phyloP scores from a whole-genome alignment of 35 echinoderm and acorn worm species.

The Anneissia japonica region DNA sequence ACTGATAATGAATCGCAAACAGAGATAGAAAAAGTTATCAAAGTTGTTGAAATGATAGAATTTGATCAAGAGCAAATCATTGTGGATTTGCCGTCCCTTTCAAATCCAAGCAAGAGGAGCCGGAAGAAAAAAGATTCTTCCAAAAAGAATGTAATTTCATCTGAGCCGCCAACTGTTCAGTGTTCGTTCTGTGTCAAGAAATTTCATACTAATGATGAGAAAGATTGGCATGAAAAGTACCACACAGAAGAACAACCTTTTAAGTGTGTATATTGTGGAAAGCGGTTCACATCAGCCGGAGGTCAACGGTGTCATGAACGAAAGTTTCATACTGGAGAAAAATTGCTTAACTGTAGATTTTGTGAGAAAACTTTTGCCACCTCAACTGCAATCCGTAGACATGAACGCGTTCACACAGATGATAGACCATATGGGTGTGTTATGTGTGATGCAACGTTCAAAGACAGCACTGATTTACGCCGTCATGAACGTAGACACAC shows the following conservation, averaged over 20 bases:
- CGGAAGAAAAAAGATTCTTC: neutral
- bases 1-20: neutral
- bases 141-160: neutral
- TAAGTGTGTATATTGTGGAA: conserved; percentile 16
- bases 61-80: neutral
- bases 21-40: neutral
- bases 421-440: neutral
- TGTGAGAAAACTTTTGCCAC: conserved; percentile 10
- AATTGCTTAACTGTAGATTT: neutral
- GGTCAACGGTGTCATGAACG: conserved; percentile 9
- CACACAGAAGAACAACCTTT: conserved; percentile 18
- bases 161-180: neutral
- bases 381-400: neutral
- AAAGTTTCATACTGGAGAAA: conserved; percentile 21
- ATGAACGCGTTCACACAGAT: conserved; percentile 7
- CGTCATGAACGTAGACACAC: conserved; percentile 18
- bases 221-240: conserved; percentile 1
- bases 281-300: conserved; percentile 1
- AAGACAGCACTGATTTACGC: neutral
- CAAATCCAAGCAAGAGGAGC: neutral
- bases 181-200: conserved; percentile 7
- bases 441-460: conserved; percentile 6
- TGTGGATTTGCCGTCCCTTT: neutral
- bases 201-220: neutral
- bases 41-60: neutral